Evolutionary conservation across 2,888 invertebrate species (phyloP).

Genomic region (Helobdella robusta): DNA sequence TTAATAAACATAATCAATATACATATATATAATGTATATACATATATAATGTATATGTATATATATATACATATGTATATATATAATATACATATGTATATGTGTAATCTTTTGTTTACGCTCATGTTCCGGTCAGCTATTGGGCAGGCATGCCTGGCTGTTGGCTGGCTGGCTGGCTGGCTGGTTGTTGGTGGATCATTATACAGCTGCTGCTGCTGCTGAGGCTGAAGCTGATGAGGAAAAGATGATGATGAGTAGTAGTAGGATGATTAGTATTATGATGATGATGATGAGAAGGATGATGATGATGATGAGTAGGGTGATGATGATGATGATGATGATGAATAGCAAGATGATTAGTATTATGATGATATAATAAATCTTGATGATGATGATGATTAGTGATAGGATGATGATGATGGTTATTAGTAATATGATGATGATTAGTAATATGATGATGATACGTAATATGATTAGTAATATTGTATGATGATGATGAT

Average conservation of each 20-base stretch:
- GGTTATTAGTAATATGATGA: neutral
- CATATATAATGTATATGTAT: too few species aligned
- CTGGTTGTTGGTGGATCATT: too few species aligned
- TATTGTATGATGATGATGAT: neutral
- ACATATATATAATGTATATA: too few species aligned
- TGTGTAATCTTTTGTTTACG: too few species aligned
- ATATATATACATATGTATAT: too few species aligned
- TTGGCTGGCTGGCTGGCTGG: too few species aligned
- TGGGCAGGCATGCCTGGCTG: too few species aligned
- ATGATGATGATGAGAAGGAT: constrained; percentile 25
- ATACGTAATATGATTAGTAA: neutral
- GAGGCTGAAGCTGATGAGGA: neutral
- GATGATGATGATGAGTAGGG: constrained; percentile 24
- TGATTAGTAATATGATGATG: neutral
- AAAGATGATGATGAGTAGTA: neutral
- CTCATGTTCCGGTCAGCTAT: too few species aligned
- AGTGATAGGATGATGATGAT: neutral
- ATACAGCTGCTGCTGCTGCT: constrained; percentile 2
- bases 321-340: constrained; percentile 16
- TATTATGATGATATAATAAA: neutral
- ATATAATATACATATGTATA: too few species aligned
- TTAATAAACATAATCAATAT: too few species aligned
- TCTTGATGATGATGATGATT: neutral
- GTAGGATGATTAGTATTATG: constrained; percentile 5
- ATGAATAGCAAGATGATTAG: neutral